Conservation (phyloP, 2,888 invertebrate species). For the Agrilus biguttatus region DNA sequence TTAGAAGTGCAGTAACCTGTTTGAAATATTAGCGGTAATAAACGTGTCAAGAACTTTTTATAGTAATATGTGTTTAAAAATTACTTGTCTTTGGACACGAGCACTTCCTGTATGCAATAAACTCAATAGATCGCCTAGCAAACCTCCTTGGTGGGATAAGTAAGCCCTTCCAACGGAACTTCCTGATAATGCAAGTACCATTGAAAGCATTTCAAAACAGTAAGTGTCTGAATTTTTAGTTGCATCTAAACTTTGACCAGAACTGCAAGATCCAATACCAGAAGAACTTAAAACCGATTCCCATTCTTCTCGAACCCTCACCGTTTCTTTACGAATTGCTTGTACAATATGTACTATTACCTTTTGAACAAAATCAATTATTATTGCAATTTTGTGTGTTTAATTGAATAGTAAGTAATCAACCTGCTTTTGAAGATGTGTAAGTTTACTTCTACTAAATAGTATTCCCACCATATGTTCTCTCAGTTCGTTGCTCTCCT, state of each 20-base stretch:
- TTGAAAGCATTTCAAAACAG: conserved; percentile 93
- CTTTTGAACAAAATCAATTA: conserved; percentile 26
- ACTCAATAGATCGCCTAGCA: conserved; percentile 71
- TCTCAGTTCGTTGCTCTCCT: conserved; percentile 44
- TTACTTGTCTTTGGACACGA: conserved; percentile 81
- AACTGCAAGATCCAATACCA: conserved; percentile 24
- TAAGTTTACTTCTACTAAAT: conserved; percentile 85
- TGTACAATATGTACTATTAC: conserved; percentile 80
- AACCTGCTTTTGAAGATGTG: conserved; percentile 85
- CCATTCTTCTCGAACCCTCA: conserved; percentile 82
- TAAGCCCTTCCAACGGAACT: conserved; percentile 83
- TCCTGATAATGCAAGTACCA: conserved; percentile 87
- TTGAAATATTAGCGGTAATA: background rate
- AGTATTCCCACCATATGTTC: conserved; percentile 95
- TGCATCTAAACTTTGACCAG: conserved; percentile 30
- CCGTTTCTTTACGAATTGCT: conserved; percentile 80
- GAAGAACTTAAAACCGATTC: conserved; percentile 48
- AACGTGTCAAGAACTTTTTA: background rate
- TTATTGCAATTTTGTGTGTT: background rate
- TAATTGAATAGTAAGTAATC: conserved; percentile 9
- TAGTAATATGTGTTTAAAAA: background rate
- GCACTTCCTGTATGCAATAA: conserved; percentile 89
- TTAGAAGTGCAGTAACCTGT: conserved; percentile 68
- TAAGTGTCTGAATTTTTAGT: conserved; percentile 66
- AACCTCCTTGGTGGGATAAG: conserved; percentile 74